Base-by-base conservation (phyloP, 2,113 vertebrate species). In the Dipodomys merriami region DNA sequence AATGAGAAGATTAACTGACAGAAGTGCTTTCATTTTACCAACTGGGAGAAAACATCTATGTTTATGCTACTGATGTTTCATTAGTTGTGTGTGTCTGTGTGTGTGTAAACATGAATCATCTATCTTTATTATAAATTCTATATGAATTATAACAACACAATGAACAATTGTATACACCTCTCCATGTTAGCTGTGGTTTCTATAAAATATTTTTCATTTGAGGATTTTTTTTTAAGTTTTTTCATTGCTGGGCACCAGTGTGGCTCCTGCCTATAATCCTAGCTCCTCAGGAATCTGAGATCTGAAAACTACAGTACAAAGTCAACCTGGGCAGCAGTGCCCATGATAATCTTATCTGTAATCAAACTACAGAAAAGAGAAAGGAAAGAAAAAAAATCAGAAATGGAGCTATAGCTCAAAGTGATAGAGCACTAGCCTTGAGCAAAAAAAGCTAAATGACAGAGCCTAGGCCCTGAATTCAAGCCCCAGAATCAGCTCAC, bases 81-180 rank as follows among this genome's bases (percentile, higher is more conserved):
- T 64, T 71, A 78, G 39, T 39, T 39, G 39, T 39, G 39, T 39
- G 46, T 62, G 35, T 90, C 86, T 79, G 2, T 53, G 49, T 53
- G 49, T 25, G 72, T 18, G 77, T 23, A 74, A 23, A 69, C 7
- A 69, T 91, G n/a, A 57, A 49, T 69, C 9, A 68, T 74, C 22
- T 80, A 62, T n/a, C 6, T n/a, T 67, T 90, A 83, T 22, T 79
- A 30, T 39, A 94, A 87, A 91, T 69, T 46, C 57, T 79, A 78
- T 10, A 46, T 60, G 44, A 87, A 19, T 83, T 69, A 65, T 62
- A n/a, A 89, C 30, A 5, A 57, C 27, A 69, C 39, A 83, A 2
- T 11, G 92, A 90, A 27, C 6, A 73, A 6, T 71, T 44, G 87
- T 18, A 60, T 1, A 78, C 27, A 69, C 1, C 62, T n/a, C 20